Conservation (phyloP, 1,140 invertebrate species). For the Atta cephalotes region DNA sequence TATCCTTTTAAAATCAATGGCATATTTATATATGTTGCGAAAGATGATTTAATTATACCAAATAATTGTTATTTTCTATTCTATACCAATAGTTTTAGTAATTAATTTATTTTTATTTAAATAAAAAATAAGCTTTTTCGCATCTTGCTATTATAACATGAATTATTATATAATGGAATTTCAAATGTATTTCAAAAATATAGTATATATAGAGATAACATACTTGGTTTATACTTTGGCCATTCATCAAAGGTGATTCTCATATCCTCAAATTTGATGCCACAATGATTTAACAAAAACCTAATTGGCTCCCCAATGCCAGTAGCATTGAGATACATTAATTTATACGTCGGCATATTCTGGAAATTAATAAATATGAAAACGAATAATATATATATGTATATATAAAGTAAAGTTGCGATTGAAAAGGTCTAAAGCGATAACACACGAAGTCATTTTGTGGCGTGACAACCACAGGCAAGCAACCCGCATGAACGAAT, state of each 20-base stretch:
- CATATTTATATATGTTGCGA: no score
- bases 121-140: no score
- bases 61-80: no score
- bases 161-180: neutral
- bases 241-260: constrained; percentile 83
- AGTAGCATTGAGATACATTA: constrained; percentile 87
- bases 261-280: constrained; percentile 88
- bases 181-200: neutral
- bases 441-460: neutral
- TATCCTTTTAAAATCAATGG: no score
- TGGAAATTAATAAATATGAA: neutral
- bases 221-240: constrained; percentile 81
- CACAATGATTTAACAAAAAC: constrained; percentile 86
- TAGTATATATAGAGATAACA: constrained; percentile 49
- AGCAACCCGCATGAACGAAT: no score
- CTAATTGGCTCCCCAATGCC: constrained; percentile 89
- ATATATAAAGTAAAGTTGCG: neutral
- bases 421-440: no score
- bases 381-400: neutral
- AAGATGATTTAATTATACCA: no score
- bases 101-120: no score
- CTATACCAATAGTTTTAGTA: no score
- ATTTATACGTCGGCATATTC: constrained; percentile 83
- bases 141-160: neutral
- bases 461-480: no score